Evolutionary conservation across 2,888 invertebrate species (phyloP).

Genomic region (Eucera pruinosa): DNA sequence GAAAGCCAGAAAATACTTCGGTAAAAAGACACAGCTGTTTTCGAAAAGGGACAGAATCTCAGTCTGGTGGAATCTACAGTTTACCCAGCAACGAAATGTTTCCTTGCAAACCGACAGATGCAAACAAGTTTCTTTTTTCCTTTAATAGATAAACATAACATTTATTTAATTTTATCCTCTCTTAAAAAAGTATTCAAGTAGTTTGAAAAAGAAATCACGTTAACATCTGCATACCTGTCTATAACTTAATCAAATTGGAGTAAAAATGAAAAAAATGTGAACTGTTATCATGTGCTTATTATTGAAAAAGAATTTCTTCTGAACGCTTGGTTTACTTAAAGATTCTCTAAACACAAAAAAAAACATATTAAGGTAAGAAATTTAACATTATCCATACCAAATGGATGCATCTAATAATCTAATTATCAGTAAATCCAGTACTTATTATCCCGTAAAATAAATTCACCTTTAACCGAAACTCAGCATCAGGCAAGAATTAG

Average conservation of each 20-base stretch:
- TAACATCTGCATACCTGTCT: too few relatives aligned
- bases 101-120: conserved; percentile 26
- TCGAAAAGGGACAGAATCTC: conserved; percentile 26
- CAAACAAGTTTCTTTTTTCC: background rate
- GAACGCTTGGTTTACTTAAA: too few relatives aligned
- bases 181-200: too few relatives aligned
- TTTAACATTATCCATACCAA: too few relatives aligned
- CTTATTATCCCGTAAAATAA: conserved; percentile 1
- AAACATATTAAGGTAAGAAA: too few relatives aligned
- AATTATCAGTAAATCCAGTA: background rate
- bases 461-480: background rate
- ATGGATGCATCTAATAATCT: background rate
- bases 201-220: too few relatives aligned
- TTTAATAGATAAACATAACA: conserved; percentile 6
- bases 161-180: background rate
- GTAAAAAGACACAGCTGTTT: conserved; percentile 53
- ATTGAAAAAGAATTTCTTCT: too few relatives aligned
- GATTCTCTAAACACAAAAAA: too few relatives aligned
- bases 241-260: too few relatives aligned
- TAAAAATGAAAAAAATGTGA: too few relatives aligned
- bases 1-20: conserved; percentile 20
- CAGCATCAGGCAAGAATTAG: background rate
- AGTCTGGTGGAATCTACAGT: conserved; percentile 23
- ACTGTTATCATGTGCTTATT: too few relatives aligned
- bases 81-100: conserved; percentile 29